Evolutionary conservation across 2,888 invertebrate species (phyloP), one percentile per base, ranked within the genome.

Genomic region (Palloptera scutellata): DNA sequence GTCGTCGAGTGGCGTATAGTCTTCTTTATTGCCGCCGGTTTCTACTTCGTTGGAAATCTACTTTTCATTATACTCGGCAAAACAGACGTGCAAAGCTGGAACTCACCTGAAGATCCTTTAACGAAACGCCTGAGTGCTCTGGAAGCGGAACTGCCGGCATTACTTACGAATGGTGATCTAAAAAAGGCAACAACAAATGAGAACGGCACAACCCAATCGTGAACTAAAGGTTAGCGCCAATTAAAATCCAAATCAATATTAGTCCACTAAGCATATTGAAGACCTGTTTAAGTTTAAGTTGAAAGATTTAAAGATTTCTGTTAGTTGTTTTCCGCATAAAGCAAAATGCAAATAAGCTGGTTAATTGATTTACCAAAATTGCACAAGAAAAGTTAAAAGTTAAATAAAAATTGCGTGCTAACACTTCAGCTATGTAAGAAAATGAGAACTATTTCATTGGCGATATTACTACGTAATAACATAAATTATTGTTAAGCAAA

Each of bases 11-110:
- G 90, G 90, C 83, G 86, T 20, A 81, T 80, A 12, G 87, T 89
- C 6, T 90, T 90, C 76, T 87, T 87, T 67, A 79, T 89, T 54
- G 86, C 89, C 0, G 87, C 88, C 1, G 83, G 79, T 2, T 83
- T 89, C 52, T 88, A 88, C 72, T 86, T 88, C 58, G 3, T 86
- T 2, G 86, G 88, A 11, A 88, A 88, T 75, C 79, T 87, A 55
- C 74, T 89, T 8, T 90, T 88, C 68, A 75, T 89, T 4, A 71
- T 88, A 17, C 87, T 88, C 69, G 88, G 88, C 1, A 84, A 85
- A 45, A 89, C 87, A 1, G 85, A 87, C 19, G 80, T 87, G 0
- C 89, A 90, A 75, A 81, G 85, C 69, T 90, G 90, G 90, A 88
- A 89, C 63, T 87, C 89, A 54, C 87, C 88, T 0, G 75, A 79